Percentiles rank a stretch among this genome's conserved stretches.
Evolutionary conservation across 2,888 invertebrate genomes (phyloP).

Genomic region (Rugalucina vietnamica): DNA sequence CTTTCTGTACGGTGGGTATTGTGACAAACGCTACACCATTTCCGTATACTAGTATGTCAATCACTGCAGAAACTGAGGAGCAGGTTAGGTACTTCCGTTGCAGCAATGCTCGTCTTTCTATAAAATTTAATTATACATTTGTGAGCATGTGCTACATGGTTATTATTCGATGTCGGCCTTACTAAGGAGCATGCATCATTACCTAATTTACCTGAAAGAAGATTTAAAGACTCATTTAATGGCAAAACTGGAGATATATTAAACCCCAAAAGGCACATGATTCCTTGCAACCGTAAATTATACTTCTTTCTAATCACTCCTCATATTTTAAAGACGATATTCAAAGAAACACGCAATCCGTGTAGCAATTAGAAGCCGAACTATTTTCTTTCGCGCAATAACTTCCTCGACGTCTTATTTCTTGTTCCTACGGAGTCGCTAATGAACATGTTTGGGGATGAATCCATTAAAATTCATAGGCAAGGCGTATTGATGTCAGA

Average conservation of each 20-base stretch:
- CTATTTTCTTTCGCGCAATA: conserved; percentile 17
- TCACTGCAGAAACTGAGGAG: no score
- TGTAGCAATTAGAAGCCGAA: conserved; percentile 16
- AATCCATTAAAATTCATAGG: conserved; percentile 13
- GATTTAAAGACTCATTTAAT: neutral
- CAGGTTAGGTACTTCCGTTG: no score
- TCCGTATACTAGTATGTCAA: no score
- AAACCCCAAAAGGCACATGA: neutral
- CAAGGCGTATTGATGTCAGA: conserved; percentile 4
- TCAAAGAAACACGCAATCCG: conserved; percentile 8
- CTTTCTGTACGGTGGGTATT: no score
- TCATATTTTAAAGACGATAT: conserved; percentile 17
- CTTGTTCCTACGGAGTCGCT: conserved; percentile 10
- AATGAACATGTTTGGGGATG: conserved; percentile 14
- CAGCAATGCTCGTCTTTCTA: no score
- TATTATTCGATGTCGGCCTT: no score
- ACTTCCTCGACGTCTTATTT: conserved; percentile 16
- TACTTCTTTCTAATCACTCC: conserved; percentile 3
- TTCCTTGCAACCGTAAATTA: conserved; percentile 5
- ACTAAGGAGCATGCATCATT: neutral
- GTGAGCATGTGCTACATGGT: no score
- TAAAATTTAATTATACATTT: no score
- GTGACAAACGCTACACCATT: no score
- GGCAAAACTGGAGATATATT: conserved; percentile 4
- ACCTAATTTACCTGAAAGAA: neutral